Conservation (phyloP, 1,140 invertebrate species). For the Aphaenogaster ashmeadi region DNA sequence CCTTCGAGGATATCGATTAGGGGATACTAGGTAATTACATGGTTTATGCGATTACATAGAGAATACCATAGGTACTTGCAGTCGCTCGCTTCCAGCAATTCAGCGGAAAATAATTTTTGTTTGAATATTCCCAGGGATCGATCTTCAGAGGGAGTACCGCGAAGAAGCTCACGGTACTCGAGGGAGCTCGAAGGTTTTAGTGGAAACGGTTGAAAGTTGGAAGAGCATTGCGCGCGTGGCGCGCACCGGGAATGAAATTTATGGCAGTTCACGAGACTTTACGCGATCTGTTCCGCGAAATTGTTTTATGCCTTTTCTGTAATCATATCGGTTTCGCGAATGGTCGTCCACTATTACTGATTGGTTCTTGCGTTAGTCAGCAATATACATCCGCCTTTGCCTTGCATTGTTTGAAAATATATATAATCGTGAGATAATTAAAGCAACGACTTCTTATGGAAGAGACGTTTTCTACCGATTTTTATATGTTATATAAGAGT, state of each 20-base stretch:
- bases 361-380: constrained; percentile 45
- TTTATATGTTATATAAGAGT: background rate
- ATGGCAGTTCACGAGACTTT: constrained; percentile 82
- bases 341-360: constrained; percentile 15
- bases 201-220: constrained; percentile 82
- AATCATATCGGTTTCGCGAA: constrained; percentile 53
- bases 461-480: background rate
- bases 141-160: constrained; percentile 50
- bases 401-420: background rate
- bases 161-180: constrained; percentile 71
- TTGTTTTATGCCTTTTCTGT: constrained; percentile 77
- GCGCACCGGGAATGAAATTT: constrained; percentile 80
- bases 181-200: constrained; percentile 82
- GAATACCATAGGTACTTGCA: constrained; percentile 42
- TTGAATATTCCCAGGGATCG: constrained; percentile 72
- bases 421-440: background rate
- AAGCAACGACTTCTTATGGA: background rate
- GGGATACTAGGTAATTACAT: constrained; percentile 32
- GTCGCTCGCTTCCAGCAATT: constrained; percentile 71
- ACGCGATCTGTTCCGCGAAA: constrained; percentile 80
- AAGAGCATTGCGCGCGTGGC: constrained; percentile 75
- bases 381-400: background rate
- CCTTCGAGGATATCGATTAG: constrained; percentile 12
- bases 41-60: constrained; percentile 15
- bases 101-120: constrained; percentile 74